Base-by-base conservation (phyloP, 2,113 vertebrate species). In the Chamaetylas fuelleborni region DNA sequence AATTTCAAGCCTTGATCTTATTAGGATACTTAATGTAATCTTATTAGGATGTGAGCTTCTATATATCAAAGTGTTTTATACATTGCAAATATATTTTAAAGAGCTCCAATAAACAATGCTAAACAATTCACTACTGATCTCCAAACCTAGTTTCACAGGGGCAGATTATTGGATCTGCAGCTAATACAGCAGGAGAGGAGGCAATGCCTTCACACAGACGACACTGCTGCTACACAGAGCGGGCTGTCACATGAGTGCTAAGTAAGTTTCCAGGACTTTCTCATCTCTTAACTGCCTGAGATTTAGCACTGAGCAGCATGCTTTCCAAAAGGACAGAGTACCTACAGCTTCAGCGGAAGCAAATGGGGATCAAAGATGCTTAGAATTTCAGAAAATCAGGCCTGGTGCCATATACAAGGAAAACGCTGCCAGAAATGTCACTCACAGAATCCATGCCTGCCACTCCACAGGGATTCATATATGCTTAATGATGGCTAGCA, bases 1-100 rank as follows among this genome's bases (percentile, higher is more conserved):
- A 96, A 96, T 97, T 96, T 97, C 93, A 97, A 96, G 95, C 90
- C 91, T 95, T 96, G 93, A 96, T 95, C 93, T 92, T 96, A 97
- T 97, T 95, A 96, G 90, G 88, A 95, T 96, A 95, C 93, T 96
- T 97, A 96, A 93, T 90, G 95, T 95, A 97, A 96, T 96, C 96
- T 92, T 94, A 97, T 97, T 96, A 97, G 91, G 83, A 91, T 95
- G 92, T 72, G 93, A 89, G 91, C 81, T 85, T 91, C 95, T 91
- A 95, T 96, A 94, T 97, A 96, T 95, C 95, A 95, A 92, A 96
- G 94, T 94, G 93, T 79, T 95, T 95, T 94, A 96, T 93, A 97
- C 74, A 91, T 91, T 87, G 89, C 62, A 92, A 96, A 92, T 95
- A 94, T 90, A 95, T 94, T 95, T 95, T 94, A 95, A 96, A 96